Conservation (phyloP, 1,140 invertebrate species). For the Oreohelix idahoensis region DNA sequence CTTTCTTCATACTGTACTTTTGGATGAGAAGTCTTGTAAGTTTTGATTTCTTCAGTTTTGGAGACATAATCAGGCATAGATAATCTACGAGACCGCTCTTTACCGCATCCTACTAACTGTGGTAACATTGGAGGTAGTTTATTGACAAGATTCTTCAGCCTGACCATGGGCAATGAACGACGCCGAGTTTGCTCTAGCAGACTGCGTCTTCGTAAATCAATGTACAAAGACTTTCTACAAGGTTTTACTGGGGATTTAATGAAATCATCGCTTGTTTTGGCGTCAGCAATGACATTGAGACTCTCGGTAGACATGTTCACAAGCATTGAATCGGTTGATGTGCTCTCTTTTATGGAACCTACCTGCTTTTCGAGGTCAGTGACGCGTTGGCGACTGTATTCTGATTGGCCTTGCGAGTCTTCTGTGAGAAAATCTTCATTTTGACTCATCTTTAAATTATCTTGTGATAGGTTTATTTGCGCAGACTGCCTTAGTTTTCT, state of each 20-base stretch:
- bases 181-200: conserved; percentile 6
- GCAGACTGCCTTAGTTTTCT: too few relatives aligned
- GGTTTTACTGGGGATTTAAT: neutral
- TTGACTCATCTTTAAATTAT: too few relatives aligned
- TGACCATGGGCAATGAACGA: conserved; percentile 1
- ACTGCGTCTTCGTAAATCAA: conserved; percentile 8
- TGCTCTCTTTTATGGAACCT: too few relatives aligned
- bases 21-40: neutral
- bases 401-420: too few relatives aligned
- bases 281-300: neutral
- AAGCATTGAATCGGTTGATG: too few relatives aligned
- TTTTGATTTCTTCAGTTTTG: conserved; percentile 1
- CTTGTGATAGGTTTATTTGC: too few relatives aligned
- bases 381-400: too few relatives aligned
- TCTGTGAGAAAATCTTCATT: too few relatives aligned
- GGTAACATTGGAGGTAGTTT: neutral
- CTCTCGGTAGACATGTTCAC: too few relatives aligned
- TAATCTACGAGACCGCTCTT: neutral
- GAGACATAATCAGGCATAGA: neutral
- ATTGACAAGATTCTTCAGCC: neutral
- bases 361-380: too few relatives aligned
- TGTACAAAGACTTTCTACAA: neutral
- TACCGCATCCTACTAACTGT: neutral
- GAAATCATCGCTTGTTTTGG: neutral
- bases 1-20: conserved; percentile 9